Evolutionary conservation across 2,797 vertebrate species (phyloP), one percentile per base, ranked within the genome.

Genomic region (Corythornis leucogaster): DNA sequence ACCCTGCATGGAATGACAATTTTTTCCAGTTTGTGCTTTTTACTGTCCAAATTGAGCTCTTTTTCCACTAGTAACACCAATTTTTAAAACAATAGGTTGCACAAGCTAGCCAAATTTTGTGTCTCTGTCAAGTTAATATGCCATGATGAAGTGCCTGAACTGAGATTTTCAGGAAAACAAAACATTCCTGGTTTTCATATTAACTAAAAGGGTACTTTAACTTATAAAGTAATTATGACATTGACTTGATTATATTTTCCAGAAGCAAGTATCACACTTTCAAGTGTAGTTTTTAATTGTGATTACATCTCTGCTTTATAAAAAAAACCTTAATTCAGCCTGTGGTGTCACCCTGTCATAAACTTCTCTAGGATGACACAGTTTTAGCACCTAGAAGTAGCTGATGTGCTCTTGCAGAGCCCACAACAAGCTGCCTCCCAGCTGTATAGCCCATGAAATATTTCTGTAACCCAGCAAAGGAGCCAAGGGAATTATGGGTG

Each of bases 121-220:
- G 4, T 43, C 24, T 25, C 53, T 73, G 28, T 28, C 54, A 31
- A 26, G 16, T n/a, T 45, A 33, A n/a, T 10, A 9, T 8, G 8
- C 25, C 38, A 12, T 15, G 45, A 55, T 31, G 43, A 53, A 64
- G 22, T 63, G 28, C n/a, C 20, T 79, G 55, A 69, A 35, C 40
- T 11, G 55, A 57, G 35, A 63, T 16, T 33, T 63, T 31, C 11
- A 81, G 51, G 59, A 63, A 51, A 13, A 62, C 33, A 58, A 92
- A 62, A 70, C 7, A 46, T 78, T 86, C 19, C 59, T 89, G 63
- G 1, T 28, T 48, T 85, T 75, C 31, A 15, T 21, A n/a, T 30
- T 86, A 24, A 87, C 80, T 78, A n/a, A 89, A 89, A 68, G 7
- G 26, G 11, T 28, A 40, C 46, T 77, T 86, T 42, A 85, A 68